phyloP scores from a whole-genome alignment of 2,113 vertebrate genomes.

The Oreochromis tanganicae region DNA sequence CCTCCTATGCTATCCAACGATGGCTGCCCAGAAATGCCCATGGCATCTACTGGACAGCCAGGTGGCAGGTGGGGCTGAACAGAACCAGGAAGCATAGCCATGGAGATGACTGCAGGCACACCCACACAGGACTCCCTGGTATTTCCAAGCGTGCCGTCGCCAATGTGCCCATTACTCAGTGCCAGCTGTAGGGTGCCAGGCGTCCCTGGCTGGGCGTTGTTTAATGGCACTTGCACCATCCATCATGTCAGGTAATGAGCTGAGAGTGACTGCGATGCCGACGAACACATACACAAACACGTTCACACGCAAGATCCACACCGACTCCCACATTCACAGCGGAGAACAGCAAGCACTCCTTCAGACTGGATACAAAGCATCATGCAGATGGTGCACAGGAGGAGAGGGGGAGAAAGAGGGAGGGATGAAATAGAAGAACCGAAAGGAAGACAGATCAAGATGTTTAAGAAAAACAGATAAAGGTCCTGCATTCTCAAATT shows the following conservation, averaged over 20 bases:
- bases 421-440: conserved; percentile 4
- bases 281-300: conserved; percentile 10
- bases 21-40: conserved; percentile 51
- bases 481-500: conserved; percentile 1
- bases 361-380: conserved; percentile 46
- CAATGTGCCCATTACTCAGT: conserved; percentile 58
- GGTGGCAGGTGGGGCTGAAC: conserved; percentile 62
- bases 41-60: conserved; percentile 46
- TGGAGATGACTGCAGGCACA: conserved; percentile 47
- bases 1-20: conserved; percentile 33
- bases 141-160: conserved; percentile 23
- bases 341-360: conserved; percentile 27
- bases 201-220: conserved; percentile 56
- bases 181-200: conserved; percentile 64
- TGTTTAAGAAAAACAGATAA: neutral
- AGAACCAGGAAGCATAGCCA: conserved; percentile 41
- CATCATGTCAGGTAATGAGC: conserved; percentile 76
- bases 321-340: neutral
- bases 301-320: neutral
- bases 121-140: conserved; percentile 47
- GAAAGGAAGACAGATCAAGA: conserved; percentile 14
- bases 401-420: conserved; percentile 33
- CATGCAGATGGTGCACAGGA: conserved; percentile 66
- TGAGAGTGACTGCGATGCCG: conserved; percentile 58
- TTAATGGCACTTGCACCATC: conserved; percentile 64